Evolutionary conservation across 2,113 vertebrate species (phyloP), one percentile per base, ranked within the genome.

Genomic region (Anhinga rufa): DNA sequence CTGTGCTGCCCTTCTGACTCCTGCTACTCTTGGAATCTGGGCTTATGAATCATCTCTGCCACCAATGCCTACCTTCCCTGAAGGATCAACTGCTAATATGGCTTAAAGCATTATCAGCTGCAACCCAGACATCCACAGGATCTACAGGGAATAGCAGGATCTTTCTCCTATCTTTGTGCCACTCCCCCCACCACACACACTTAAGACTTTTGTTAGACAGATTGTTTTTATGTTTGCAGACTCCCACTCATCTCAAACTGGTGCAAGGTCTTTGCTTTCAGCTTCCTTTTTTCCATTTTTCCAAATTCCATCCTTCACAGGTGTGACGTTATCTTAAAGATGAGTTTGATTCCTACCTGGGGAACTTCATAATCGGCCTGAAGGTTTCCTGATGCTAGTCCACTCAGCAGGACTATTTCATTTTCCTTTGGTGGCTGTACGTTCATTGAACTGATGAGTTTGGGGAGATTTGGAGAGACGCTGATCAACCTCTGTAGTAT

Each of bases 341-440:
- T 29, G 29, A 76, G 61, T 81, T 70, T 86, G 77, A 64, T 71
- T 76, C 97, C 96, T 98, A 99, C 99, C 98, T 99, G 99, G 83
- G 98, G 96, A 92, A 98, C 97, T 82, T 98, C 95, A 82, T 98
- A 98, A 84, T 98, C 98, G 2, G 96, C 91, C 85, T 98, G 98
- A 89, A 98, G 98, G 78, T 96, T 97, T 89, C 98, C 98, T 78
- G 99, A 97, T 46, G 98, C 92, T 97, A 99, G 97, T 80, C 99
- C 99, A 79, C 98, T 99, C 42, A 99, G 97, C 77, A 99, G 98
- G 38, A 99, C 98, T 93, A 99, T 98, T 97, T 99, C 99, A 85
- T 99, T 99, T 97, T 99, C 99, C 97, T 99, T 99, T 17, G 99
- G 99, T 75, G 99, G 98, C 88, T 99, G 98, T 70, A 99, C 98